These are phyloP conservation scores for Hemiprocne comata DNA, from an alignment of 2,113 vertebrate genomes.

Conservation along the genomic window DNA sequence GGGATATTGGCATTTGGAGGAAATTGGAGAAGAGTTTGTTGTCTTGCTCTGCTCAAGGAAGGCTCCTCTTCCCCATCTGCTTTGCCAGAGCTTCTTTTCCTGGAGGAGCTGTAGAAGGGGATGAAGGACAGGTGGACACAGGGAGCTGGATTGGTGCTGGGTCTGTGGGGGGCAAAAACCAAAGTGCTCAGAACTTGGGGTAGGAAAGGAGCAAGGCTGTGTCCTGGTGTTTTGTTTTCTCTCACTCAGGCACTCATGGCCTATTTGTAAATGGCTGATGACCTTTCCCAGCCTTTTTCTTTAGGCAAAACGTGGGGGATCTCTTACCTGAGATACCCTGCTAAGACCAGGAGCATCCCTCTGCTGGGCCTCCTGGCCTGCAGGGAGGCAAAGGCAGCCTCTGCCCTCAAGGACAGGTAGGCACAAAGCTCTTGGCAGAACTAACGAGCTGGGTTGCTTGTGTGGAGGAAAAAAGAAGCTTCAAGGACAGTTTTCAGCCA, in stretches of 20 bases:
- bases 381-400: neutral
- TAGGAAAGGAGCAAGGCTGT: neutral
- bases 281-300: neutral
- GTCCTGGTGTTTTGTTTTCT: too few relatives aligned
- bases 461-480: neutral
- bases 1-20: accelerated
- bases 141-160: neutral
- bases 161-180: neutral
- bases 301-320: accelerated
- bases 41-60: neutral
- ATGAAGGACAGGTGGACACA: neutral
- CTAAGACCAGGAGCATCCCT: neutral
- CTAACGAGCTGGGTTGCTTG: neutral
- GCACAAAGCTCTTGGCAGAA: neutral
- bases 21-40: neutral
- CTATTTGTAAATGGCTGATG: neutral
- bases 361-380: accelerated
- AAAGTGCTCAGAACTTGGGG: neutral
- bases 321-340: neutral
- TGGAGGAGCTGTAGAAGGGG: neutral
- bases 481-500: too few relatives aligned
- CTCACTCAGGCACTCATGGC: accelerated
- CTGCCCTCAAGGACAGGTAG: neutral
- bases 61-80: neutral
- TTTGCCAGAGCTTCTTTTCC: neutral